Conservation (phyloP, 2,888 invertebrate species). For the Cataglyphis altisquamis region DNA sequence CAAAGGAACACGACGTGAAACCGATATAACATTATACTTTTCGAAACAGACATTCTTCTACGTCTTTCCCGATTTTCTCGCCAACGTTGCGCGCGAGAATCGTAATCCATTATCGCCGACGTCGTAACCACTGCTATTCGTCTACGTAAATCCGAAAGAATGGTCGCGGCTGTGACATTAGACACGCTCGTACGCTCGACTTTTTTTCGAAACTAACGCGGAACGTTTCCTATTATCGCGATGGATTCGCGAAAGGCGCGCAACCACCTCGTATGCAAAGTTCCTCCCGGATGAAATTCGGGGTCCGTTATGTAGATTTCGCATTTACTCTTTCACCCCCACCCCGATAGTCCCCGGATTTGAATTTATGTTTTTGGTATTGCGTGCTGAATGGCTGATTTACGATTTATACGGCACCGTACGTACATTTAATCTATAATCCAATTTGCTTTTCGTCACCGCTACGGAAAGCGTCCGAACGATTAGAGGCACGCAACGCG, state of each 20-base stretch:
- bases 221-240: constrained; percentile 40
- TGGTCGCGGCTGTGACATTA: constrained; percentile 25
- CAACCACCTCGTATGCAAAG: constrained; percentile 76
- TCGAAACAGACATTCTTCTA: constrained; percentile 35
- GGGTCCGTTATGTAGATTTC: constrained; percentile 78
- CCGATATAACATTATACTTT: constrained; percentile 26
- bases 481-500: constrained; percentile 49
- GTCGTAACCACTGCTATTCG: constrained; percentile 51
- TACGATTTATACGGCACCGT: constrained; percentile 49
- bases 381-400: constrained; percentile 77
- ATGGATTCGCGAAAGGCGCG: constrained; percentile 34
- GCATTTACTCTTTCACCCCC: constrained; percentile 10
- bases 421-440: constrained; percentile 59
- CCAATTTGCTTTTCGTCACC: constrained; percentile 59
- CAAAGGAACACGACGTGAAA: constrained; percentile 10
- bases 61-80: constrained; percentile 17
- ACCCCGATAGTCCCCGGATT: constrained; percentile 8
- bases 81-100: constrained; percentile 8
- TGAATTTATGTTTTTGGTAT: constrained; percentile 78
- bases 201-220: constrained; percentile 31
- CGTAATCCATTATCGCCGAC: constrained; percentile 55
- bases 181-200: constrained; percentile 36
- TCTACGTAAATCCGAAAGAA: constrained; percentile 55
- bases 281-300: constrained; percentile 73
- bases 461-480: constrained; percentile 38